Conservation (phyloP, 2,888 invertebrate species). For the Lepeophtheirus nordmannii region DNA sequence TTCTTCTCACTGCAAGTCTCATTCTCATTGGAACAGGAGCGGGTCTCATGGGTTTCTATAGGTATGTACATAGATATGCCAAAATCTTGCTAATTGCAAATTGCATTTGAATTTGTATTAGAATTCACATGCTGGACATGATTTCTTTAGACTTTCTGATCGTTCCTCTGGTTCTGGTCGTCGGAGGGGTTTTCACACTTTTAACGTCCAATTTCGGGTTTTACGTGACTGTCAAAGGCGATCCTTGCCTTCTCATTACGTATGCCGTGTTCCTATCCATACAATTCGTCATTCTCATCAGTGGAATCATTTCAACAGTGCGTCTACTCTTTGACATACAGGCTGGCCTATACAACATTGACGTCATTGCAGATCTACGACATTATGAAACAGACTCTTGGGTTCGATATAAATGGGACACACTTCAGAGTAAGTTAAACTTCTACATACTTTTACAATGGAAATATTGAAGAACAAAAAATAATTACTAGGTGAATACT, state of each 20-base stretch:
- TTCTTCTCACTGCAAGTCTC: conserved; percentile 9
- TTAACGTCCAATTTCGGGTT: conserved; percentile 20
- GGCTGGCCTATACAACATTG: conserved; percentile 11
- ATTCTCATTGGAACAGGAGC: conserved; percentile 21
- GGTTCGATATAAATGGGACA: conserved; percentile 23
- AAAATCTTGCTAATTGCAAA: no score
- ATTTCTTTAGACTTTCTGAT: conserved; percentile 16
- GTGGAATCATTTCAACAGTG: conserved; percentile 13
- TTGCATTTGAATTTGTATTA: not conserved
- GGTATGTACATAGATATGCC: not conserved
- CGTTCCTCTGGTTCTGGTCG: conserved; percentile 14
- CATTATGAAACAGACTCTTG: conserved; percentile 21
- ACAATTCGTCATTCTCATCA: conserved; percentile 8
- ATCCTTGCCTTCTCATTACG: conserved; percentile 14
- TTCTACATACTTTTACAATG: not conserved
- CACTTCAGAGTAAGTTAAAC: conserved; percentile 17
- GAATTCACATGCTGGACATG: conserved; percentile 24
- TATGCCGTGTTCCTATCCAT: conserved; percentile 5
- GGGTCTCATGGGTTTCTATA: conserved; percentile 18
- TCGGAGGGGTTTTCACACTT: conserved; percentile 20
- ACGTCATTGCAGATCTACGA: conserved; percentile 18
- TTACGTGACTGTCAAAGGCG: not conserved
- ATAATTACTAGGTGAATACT: conserved; percentile 5
- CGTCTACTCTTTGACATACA: conserved; percentile 22
- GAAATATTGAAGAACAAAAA: not conserved